Percentiles rank a stretch among this genome's conserved stretches.
Evolutionary conservation across 2,113 vertebrate genomes (phyloP).

Genomic region (Dasyprocta punctata): DNA sequence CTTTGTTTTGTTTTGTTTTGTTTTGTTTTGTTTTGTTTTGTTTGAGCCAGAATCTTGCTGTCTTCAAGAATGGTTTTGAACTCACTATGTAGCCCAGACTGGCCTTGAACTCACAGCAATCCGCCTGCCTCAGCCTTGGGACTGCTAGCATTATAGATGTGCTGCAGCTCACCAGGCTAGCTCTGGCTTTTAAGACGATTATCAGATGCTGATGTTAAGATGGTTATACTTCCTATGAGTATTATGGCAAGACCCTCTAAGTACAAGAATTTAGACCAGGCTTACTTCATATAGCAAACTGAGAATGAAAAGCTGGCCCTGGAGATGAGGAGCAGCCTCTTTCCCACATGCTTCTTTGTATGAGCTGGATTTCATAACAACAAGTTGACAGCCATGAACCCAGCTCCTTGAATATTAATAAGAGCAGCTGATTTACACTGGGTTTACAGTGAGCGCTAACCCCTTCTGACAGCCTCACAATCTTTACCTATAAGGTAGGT

Average conservation of each 20-base stretch:
- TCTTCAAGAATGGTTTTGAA: neutral
- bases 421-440: neutral
- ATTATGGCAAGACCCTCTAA: neutral
- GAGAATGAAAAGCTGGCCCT: neutral
- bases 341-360: neutral
- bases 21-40: neutral
- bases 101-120: neutral
- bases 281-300: neutral
- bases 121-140: neutral
- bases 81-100: neutral
- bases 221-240: neutral
- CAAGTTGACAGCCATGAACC: neutral
- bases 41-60: neutral
- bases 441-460: neutral
- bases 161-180: neutral
- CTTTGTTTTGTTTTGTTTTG: neutral
- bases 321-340: neutral
- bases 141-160: neutral
- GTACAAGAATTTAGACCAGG: neutral
- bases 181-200: neutral
- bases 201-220: neutral
- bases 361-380: neutral
- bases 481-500: neutral
- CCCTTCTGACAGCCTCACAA: neutral
- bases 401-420: neutral